Percentiles rank a stretch among this genome's conserved stretches.
phyloP scores from a whole-genome alignment of 2,888 invertebrate genomes.

The Camptogramma bilineatum region DNA sequence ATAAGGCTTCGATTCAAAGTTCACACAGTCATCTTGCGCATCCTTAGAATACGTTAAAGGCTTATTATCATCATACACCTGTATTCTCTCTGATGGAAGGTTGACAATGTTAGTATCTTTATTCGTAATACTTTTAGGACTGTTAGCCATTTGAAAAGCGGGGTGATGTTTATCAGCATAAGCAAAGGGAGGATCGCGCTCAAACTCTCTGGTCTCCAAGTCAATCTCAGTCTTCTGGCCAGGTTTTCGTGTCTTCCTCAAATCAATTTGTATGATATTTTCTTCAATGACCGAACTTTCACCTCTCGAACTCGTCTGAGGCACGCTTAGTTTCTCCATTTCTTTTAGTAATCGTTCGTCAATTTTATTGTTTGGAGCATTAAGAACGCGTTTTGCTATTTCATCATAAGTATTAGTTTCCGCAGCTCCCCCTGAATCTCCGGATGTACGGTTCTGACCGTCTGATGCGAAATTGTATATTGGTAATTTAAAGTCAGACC shows the following conservation, averaged over 20 bases:
- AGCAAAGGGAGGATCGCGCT: conserved; percentile 22
- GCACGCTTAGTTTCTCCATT: conserved; percentile 51
- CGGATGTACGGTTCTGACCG: conserved; percentile 19
- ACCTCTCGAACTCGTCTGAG: conserved; percentile 30
- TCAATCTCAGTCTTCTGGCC: conserved; percentile 44
- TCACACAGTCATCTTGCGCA: background rate
- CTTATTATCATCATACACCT: conserved; percentile 20
- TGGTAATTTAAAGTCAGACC: conserved; percentile 13
- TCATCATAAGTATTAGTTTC: conserved; percentile 45
- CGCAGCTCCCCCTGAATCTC: conserved; percentile 4
- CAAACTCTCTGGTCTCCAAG: conserved; percentile 33
- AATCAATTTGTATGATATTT: conserved; percentile 43
- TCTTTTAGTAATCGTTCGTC: conserved; percentile 55
- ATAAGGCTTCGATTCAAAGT: conserved; percentile 6
- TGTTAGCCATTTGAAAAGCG: conserved; percentile 8
- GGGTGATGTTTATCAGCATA: conserved; percentile 13
- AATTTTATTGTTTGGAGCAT: conserved; percentile 48
- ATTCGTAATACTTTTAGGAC: conserved; percentile 1
- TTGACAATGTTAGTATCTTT: background rate
- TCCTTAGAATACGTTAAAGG: conserved; percentile 15
- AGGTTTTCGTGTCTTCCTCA: conserved; percentile 43
- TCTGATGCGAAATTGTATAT: conserved; percentile 28
- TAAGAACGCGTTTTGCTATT: conserved; percentile 52
- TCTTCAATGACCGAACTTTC: conserved; percentile 33
- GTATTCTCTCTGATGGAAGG: conserved; percentile 8